Percentiles rank a stretch among this genome's conserved stretches.
These are phyloP conservation scores for Trichoplusia ni DNA, from an alignment of 1,140 invertebrate species.

Conservation along the genomic window DNA sequence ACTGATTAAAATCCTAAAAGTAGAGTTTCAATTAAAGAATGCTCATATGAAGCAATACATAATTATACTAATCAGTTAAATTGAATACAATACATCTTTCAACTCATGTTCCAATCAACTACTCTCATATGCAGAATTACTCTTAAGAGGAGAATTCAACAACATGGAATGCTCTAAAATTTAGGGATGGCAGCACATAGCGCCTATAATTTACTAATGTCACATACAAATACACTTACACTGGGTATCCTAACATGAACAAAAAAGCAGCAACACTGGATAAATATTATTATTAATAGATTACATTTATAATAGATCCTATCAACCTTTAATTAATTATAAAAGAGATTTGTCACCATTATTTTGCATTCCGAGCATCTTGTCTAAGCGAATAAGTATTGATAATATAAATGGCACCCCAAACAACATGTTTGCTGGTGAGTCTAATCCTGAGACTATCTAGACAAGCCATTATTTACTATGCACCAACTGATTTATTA, in stretches of 20 bases:
- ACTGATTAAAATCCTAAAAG: conserved; percentile 28
- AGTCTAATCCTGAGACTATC: conserved; percentile 10
- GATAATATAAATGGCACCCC: conserved; percentile 10
- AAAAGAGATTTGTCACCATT: neutral
- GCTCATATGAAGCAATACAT: conserved; percentile 50
- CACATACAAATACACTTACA: conserved; percentile 50
- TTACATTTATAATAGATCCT: conserved; percentile 25
- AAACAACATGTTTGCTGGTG: conserved; percentile 7
- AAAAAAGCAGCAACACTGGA: conserved; percentile 40
- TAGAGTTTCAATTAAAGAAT: conserved; percentile 38
- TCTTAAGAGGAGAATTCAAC: conserved; percentile 47
- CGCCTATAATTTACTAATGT: conserved; percentile 53
- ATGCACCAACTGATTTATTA: conserved; percentile 7
- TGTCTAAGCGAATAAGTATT: conserved; percentile 1
- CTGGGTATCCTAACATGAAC: conserved; percentile 46
- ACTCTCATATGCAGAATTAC: conserved; percentile 37
- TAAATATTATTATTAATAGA: conserved; percentile 33
- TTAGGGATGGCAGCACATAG: conserved; percentile 37
- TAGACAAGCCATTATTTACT: conserved; percentile 13
- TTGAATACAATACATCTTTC: conserved; percentile 47
- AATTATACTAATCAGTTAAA: conserved; percentile 50
- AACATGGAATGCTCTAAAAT: conserved; percentile 68
- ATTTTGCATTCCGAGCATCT: conserved; percentile 1
- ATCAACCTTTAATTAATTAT: conserved; percentile 13
- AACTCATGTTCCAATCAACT: conserved; percentile 47